Base-by-base conservation (phyloP, 1,140 invertebrate genomes). In the Oscheius sp. region DNA sequence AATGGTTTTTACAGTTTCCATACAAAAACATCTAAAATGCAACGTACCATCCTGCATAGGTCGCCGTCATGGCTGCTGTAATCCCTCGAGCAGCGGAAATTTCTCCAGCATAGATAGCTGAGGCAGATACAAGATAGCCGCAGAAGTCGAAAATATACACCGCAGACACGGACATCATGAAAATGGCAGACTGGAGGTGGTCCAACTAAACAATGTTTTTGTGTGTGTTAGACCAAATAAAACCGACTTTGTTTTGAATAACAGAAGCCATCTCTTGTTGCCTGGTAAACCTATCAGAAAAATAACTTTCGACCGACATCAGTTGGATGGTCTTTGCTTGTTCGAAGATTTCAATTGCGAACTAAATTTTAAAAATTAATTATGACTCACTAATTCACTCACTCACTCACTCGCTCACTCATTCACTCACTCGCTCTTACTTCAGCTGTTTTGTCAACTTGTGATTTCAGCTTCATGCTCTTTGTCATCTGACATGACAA, bases 401-500 rank as follows among this genome's bases (percentile, higher is more conserved):
- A n/a, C 3, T 59, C 23, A 23, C 4, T 42, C 36, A 42, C n/a
- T 64, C 68, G 31, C 34, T 32, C 23, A 74, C 3, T 32, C 2
- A 34, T 46, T n/a, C 38, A n/a, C 38, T n/a, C 38, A 10, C 10
- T n/a, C 38, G 38, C 10, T 10, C 38, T 42, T 59, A 87, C 86
- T 68, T 84, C 79, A 61, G 86, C 86, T 66, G 87, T 86, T 62
- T 86, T 78, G 59, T 86, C 84, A 74, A 59, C 32, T 77, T 69
- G 78, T 0, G 88, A 87, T 36, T 89, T 89, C 3, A 89, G 89
- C 23, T 88, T 88, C 70, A 92, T 88, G 31, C 89, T 86, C 70
- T 88, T 87, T 13, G 89, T 88, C 83, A 94, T 91, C 31, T 93
- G 86, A 74, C 91, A 90, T 0, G 92, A 90, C 4, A 93, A 86